Evolutionary conservation across 2,797 vertebrate species (phyloP).

Genomic region (Melanotaenia parkinsoni): DNA sequence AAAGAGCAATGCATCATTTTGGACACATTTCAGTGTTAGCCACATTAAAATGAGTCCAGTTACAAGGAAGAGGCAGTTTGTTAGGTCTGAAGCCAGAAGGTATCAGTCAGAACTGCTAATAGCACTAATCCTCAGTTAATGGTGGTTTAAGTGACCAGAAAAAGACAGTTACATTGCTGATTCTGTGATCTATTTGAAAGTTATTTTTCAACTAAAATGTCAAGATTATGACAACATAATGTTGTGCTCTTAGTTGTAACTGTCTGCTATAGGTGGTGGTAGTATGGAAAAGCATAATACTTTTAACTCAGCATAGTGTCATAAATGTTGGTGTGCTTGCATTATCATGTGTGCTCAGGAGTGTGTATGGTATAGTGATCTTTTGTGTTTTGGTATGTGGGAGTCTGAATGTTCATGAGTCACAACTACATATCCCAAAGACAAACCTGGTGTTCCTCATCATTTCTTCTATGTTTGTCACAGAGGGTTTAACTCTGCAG

Average conservation of each 20-base stretch:
- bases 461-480: conserved; percentile 45
- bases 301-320: conserved; percentile 26
- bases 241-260: neutral
- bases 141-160: neutral
- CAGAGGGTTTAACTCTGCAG: conserved; percentile 42
- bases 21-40: neutral
- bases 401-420: conserved; percentile 32
- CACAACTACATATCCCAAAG: conserved; percentile 27
- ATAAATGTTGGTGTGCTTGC: conserved; percentile 1
- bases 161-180: conserved; percentile 3
- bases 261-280: neutral
- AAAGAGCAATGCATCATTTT: neutral
- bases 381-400: conserved; percentile 28
- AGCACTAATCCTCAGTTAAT: neutral
- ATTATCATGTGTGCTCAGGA: conserved; percentile 11
- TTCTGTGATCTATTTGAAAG: neutral
- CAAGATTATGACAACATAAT: neutral
- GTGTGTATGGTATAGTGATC: conserved; percentile 2
- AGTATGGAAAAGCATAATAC: conserved; percentile 30
- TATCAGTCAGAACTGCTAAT: neutral
- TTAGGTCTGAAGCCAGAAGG: neutral
- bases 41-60: neutral
- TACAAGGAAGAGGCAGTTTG: neutral
- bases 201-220: neutral
- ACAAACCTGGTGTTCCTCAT: conserved; percentile 40